phyloP scores from a whole-genome alignment of 2,888 invertebrate species.

The Disparrhopalites patrizii region DNA sequence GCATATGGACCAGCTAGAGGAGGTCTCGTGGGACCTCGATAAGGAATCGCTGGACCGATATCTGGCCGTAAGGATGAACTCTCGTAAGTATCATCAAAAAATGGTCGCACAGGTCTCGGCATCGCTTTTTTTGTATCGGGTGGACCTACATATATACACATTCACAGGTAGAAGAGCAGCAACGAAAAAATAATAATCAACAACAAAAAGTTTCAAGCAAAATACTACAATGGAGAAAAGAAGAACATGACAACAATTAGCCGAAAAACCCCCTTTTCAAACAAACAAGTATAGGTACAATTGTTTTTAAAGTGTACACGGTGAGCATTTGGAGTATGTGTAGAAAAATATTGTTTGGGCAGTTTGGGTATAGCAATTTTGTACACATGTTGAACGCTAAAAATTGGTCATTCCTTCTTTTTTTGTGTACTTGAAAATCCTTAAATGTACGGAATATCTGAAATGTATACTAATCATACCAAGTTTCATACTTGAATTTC shows the following conservation, averaged over 20 bases:
- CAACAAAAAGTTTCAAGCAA: slow-evolving; percentile 19
- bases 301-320: background rate
- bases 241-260: background rate
- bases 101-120: slow-evolving; percentile 42
- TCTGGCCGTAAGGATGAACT: slow-evolving; percentile 43
- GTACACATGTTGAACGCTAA: no score
- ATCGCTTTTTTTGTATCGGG: slow-evolving; percentile 37
- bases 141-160: no score
- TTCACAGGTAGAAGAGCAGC: slow-evolving; percentile 21
- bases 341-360: background rate
- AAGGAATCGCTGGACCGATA: slow-evolving; percentile 55
- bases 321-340: background rate
- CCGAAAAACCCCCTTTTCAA: background rate
- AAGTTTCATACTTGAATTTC: no score
- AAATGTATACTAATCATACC: no score
- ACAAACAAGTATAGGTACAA: background rate
- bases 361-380: no score
- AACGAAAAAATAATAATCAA: no score
- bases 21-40: slow-evolving; percentile 56
- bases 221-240: no score
- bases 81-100: slow-evolving; percentile 31
- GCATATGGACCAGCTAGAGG: slow-evolving; percentile 85
- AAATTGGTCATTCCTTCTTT: no score
- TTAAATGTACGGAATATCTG: no score
- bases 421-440: no score